Conservation (phyloP, 2,113 vertebrate species). For the Labeo rohita region DNA sequence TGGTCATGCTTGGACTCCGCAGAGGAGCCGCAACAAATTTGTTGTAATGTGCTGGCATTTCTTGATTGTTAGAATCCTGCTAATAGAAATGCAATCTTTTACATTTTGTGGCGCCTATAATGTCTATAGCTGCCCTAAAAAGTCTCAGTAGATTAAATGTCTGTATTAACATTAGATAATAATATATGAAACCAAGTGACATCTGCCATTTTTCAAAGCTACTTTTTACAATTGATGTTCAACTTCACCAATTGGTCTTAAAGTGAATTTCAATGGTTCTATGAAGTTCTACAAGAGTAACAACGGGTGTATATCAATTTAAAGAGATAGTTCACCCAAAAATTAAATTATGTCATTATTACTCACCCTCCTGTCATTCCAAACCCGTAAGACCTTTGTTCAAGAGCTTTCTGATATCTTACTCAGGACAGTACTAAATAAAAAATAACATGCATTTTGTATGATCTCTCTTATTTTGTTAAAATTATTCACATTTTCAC, state of each 20-base stretch:
- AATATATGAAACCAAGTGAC: background rate
- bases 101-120: background rate
- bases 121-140: background rate
- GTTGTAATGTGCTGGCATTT: background rate
- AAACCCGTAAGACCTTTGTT: too few relatives aligned
- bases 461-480: too few relatives aligned
- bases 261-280: background rate
- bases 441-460: too few relatives aligned
- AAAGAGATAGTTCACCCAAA: too few relatives aligned
- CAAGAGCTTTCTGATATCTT: too few relatives aligned
- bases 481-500: too few relatives aligned
- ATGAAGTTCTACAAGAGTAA: background rate
- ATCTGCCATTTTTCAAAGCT: background rate
- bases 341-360: too few relatives aligned
- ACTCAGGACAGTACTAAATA: too few relatives aligned
- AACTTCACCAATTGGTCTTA: background rate
- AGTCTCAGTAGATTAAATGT: background rate
- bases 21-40: constrained; percentile 74
- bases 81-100: background rate
- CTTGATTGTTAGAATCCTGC: background rate
- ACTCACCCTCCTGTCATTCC: too few relatives aligned
- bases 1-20: constrained; percentile 74
- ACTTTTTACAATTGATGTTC: background rate
- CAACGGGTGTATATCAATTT: background rate
- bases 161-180: background rate